phyloP scores from a whole-genome alignment of 1,140 invertebrate species.

The Drosophila pruinosa region DNA sequence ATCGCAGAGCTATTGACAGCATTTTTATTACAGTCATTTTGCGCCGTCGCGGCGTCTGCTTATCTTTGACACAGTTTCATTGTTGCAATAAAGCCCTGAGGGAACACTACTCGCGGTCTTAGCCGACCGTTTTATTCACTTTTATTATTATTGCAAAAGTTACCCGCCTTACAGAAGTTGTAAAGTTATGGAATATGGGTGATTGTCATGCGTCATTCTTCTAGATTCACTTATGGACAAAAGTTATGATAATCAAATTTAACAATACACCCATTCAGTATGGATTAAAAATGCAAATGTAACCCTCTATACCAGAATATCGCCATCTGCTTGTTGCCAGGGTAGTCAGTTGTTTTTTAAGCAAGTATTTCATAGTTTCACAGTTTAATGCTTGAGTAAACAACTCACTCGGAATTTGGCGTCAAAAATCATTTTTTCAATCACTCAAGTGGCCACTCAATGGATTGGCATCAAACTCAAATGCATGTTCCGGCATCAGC shows the following conservation, averaged over 20 bases:
- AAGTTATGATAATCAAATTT: neutral
- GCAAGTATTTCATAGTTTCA: constrained; percentile 7
- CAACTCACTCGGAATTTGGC: constrained; percentile 26
- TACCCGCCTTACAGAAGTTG: no score
- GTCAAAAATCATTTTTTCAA: constrained; percentile 43
- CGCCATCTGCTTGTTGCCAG: constrained; percentile 12
- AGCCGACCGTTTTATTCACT: constrained; percentile 6
- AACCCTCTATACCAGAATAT: neutral
- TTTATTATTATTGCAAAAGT: constrained; percentile 9
- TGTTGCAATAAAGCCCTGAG: constrained; percentile 1
- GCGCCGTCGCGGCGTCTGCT: constrained; percentile 24
- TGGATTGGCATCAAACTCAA: constrained; percentile 11
- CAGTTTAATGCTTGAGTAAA: constrained; percentile 22
- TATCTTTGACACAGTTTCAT: constrained; percentile 44
- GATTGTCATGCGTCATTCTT: neutral
- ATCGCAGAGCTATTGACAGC: constrained; percentile 45
- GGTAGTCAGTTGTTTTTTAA: neutral
- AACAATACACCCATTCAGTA: neutral
- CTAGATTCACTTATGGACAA: neutral
- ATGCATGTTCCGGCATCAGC: constrained; percentile 47
- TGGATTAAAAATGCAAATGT: neutral
- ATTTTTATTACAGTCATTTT: constrained; percentile 20
- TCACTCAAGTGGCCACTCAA: constrained; percentile 66
- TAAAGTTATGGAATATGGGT: neutral
- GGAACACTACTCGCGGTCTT: neutral